Evolutionary conservation across 1,140 invertebrate genomes (phyloP), one percentile per base, ranked within the genome.

Genomic region (Drosophila dunni): DNA sequence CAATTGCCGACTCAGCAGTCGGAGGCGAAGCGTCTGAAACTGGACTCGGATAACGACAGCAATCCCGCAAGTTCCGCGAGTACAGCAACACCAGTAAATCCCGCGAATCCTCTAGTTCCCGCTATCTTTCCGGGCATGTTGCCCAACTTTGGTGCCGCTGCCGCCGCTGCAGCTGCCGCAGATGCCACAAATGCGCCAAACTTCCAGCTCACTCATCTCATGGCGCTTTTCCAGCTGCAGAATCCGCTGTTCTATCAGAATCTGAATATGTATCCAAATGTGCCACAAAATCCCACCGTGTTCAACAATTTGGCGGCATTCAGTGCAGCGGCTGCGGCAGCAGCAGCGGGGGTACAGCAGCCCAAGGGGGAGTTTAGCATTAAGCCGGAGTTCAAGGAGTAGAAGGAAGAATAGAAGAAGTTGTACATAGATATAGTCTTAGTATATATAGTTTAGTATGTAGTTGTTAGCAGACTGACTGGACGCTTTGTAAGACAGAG

Each of bases 221-320:
- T 92, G 91, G 91, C 91, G 5, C 70, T 92, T 1, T 92, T 92
- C 34, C 91, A 92, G 62, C 70, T 92, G 34, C 91, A 92, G 62
- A 91, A 92, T 56, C 91, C 91, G 45, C 84, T 92, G n/a, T 92
- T 92, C 88, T 92, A 92, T 79, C 91, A 92, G 42, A 92, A 92
- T 60, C 73, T 92, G 8, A 75, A 64, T 45, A 78, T 78, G 75
- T 13, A 29, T 29, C 24, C 66, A 11, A 45, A 50, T 13, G 64
- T 84, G 62, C 67, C 80, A 3, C 84, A 78, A 20, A 89, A 84
- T 40, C 46, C 67, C 2, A 61, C 64, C 20, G 63, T 89, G 42
- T 60, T 90, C 10, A 79, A 84, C 11, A 91, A 91, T 50, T 63
- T 91, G 78, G 70, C 89, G 3, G 81, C 84, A 11, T 81, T 85